Conservation (phyloP, 2,797 vertebrate species). For the Lutjanus campechanus region DNA sequence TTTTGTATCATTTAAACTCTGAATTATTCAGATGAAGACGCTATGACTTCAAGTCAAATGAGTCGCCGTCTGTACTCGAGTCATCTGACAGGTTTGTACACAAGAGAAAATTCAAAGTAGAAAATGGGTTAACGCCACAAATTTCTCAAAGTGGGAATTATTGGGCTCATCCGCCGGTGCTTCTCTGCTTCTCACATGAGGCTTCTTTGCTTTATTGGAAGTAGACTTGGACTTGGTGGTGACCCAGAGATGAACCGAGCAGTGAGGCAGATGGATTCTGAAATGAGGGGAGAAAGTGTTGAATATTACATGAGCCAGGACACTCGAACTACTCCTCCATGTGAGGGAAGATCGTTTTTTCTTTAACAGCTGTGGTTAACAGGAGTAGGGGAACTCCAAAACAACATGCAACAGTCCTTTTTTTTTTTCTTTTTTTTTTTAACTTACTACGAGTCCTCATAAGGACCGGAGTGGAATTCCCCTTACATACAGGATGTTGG, state of each 20-base stretch:
- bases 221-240: constrained; percentile 11
- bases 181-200: background rate
- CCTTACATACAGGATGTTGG: constrained; percentile 57
- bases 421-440: background rate
- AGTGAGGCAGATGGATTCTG: constrained; percentile 51
- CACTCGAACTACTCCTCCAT: constrained; percentile 24
- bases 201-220: background rate
- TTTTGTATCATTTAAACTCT: background rate
- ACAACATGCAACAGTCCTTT: constrained; percentile 9
- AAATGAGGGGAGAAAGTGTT: constrained; percentile 43
- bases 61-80: background rate
- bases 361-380: constrained; percentile 23
- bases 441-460: constrained; percentile 4
- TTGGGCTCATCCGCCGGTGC: no score
- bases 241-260: constrained; percentile 63
- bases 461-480: constrained; percentile 62
- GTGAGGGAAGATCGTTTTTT: constrained; percentile 17
- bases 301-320: constrained; percentile 62
- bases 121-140: background rate
- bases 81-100: background rate
- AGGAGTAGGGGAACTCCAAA: constrained; percentile 38
- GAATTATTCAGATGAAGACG: background rate
- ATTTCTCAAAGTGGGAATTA: background rate
- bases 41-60: background rate
- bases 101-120: background rate